Base-by-base conservation (phyloP, 2,113 vertebrate species). In the Datnioides undecimradiatus region DNA sequence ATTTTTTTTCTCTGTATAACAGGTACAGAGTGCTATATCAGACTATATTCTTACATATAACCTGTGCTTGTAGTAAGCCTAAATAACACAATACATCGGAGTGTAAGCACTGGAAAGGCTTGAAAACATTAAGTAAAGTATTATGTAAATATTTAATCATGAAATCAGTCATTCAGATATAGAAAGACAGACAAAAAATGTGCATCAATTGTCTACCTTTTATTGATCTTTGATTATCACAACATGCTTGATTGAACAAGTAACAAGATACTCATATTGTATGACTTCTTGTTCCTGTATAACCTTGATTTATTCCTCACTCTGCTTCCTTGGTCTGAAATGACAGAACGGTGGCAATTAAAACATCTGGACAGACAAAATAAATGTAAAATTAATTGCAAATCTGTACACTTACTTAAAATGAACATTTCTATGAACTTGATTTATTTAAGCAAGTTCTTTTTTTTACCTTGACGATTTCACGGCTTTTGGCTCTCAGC, bases 201-300 rank as follows among this genome's bases (percentile, higher is more conserved):
- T 77, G 17, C 29, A 48, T 11, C 52, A 66, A 59, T 3, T 57
- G 48, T 54, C 8, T 51, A 48, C 21, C 11, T 79, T 94, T 93
- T 94, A 92, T 93, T 95, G 64, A 41, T 16, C 51, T 77, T 33
- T n/a, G 40, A 34, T 16, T 34, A 2, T 74, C 31, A 64, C 23
- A 83, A 8, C 64, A 84, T 45, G 36, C 11, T 87, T 82, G 25
- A 52, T 54, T 23, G n/a, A 86, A 62, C 67, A 63, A 67, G 79
- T 66, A 77, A 91, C 82, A 93, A 83, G 75, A 70, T 45, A 29
- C 8, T 88, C 91, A 95, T 94, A 95, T 93, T 94, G 34, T 95
- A 94, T 91, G 90, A 88, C 31, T 79, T 71, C 69, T 85, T 89
- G 81, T 64, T 55, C 51, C 65, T 86, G 66, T 60, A 0, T 68